Evolutionary conservation across 2,888 invertebrate species (phyloP), one percentile per base, ranked within the genome.

Genomic region (Diarsia rubi): DNA sequence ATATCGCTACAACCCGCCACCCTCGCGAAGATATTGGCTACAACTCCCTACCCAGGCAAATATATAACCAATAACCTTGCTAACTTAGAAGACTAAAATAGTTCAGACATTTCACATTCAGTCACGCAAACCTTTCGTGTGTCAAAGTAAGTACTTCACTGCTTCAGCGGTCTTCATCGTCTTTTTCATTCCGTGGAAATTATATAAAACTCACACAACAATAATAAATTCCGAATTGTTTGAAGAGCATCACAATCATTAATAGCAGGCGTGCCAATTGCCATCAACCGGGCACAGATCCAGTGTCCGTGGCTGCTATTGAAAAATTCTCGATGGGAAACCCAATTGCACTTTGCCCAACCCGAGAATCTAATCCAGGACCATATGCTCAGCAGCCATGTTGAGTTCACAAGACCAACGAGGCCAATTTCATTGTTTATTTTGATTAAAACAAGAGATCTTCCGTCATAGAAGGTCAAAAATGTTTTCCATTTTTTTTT

Each of bases 11-110:
- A 75, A n/a, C 52, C 78, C 67, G 45, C 68, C 64, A 68, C 64
- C 82, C 75, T 59, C 67, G 49, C 21, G 63, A 14, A 57, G 73
- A 84, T 80, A 80, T 78, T 4, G 64, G 64, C 65, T 45, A 60
- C 65, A 70, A 54, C 66, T 71, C 63, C 9, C 27, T 59, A 42
- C 75, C 54, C 73, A 63, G 66, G 57, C 42, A 54, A 54, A 67
- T 60, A 79, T 69, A 81, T 84, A 73, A 65, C 73, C 73, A 63
- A 82, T 86, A 73, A 78, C 59, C 64, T 72, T 67, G 73, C 68
- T 63, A 60, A 45, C 57, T 69, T 14, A 3, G 45, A 62, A 63
- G 11, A 72, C 69, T 37, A 27, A 71, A 31, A 42, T 16, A 31
- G 67, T 52, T 54, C 57, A 64, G 14, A 14, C 21, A 5, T 24